These are phyloP conservation scores for Pinna nobilis DNA, from an alignment of 1,140 invertebrate genomes.

Conservation along the genomic window DNA sequence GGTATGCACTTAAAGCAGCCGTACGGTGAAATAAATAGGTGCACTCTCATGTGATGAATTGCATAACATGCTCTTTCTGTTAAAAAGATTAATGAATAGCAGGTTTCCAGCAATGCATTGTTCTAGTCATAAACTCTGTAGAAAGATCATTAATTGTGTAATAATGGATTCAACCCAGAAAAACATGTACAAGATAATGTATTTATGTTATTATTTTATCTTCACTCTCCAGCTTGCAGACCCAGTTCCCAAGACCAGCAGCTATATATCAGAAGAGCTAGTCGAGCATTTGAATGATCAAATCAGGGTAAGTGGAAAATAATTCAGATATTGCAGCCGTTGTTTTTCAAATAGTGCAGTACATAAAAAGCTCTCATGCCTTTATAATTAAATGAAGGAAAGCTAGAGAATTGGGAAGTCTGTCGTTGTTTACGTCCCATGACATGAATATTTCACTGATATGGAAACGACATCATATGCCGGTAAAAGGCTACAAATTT, in stretches of 20 bases:
- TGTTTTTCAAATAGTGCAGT: not conserved
- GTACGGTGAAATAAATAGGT: not conserved
- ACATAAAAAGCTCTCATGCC: not conserved
- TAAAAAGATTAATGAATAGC: not conserved
- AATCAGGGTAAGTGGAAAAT: constrained; percentile 59
- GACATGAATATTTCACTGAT: not conserved
- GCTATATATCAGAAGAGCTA: constrained; percentile 66
- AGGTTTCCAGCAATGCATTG: not conserved
- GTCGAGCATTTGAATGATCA: constrained; percentile 69
- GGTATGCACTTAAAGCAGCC: not conserved
- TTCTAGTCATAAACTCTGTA: not conserved
- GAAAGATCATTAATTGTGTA: not conserved
- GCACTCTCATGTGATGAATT: not conserved
- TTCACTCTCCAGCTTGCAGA: constrained; percentile 57
- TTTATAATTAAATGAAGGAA: not conserved
- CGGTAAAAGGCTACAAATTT: too few species aligned
- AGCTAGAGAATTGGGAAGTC: not conserved
- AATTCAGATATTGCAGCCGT: not conserved
- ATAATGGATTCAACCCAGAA: not conserved
- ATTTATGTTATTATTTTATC: not conserved
- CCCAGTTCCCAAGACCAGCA: constrained; percentile 42
- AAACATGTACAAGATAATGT: not conserved
- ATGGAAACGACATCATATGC: too few species aligned
- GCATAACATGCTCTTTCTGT: not conserved
- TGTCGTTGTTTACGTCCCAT: not conserved